These are phyloP conservation scores for Sinopyrophorus schimmeli DNA, from an alignment of 2,888 invertebrate genomes.

Conservation along the genomic window DNA sequence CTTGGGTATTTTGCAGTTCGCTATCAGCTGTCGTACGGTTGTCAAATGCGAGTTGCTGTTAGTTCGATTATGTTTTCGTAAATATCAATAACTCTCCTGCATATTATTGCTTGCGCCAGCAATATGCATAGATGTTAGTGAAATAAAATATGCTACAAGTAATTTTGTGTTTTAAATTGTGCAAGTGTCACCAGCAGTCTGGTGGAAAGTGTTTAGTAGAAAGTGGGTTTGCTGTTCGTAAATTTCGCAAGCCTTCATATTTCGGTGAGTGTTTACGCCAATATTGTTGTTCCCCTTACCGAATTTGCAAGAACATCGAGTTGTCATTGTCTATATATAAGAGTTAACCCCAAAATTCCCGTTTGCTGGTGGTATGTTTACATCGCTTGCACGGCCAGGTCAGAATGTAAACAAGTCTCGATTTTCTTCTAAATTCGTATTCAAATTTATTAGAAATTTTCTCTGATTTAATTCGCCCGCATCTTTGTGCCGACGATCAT, in stretches of 20 bases:
- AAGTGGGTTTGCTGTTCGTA: constrained; percentile 53
- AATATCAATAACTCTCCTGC: constrained; percentile 29
- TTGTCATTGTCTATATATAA: no score
- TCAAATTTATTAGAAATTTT: no score
- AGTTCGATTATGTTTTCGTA: constrained; percentile 48
- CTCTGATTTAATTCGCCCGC: no score
- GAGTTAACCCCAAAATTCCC: no score
- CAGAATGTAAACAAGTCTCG: constrained; percentile 2
- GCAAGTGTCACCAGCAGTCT: constrained; percentile 49
- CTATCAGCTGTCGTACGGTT: constrained; percentile 48
- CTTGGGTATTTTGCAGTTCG: constrained; percentile 51
- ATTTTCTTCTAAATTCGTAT: no score
- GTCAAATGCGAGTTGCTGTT: constrained; percentile 46
- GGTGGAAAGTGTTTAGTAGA: constrained; percentile 53
- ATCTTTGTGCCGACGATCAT: neutral
- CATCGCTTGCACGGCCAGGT: no score
- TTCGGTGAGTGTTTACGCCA: constrained; percentile 48
- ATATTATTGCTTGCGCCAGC: constrained; percentile 31
- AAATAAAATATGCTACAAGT: constrained; percentile 47
- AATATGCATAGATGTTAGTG: constrained; percentile 40
- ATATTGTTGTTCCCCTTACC: no score
- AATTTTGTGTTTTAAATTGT: constrained; percentile 51
- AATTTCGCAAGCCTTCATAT: constrained; percentile 49
- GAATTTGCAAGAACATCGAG: no score
- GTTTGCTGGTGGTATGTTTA: no score